These are phyloP conservation scores for Oryctes rhinoceros DNA, from an alignment of 1,140 invertebrate species.

Conservation along the genomic window DNA sequence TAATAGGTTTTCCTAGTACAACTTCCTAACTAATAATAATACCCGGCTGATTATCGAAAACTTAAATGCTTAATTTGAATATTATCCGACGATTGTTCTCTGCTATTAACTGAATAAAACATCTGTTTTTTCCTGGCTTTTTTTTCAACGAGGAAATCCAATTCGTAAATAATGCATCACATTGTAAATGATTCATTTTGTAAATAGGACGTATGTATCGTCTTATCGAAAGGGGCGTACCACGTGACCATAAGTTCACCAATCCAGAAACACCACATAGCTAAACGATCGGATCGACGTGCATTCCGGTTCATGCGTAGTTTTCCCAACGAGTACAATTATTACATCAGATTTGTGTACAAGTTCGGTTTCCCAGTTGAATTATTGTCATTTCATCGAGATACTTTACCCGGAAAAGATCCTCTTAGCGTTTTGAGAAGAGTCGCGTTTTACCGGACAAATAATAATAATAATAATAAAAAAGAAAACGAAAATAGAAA, in stretches of 20 bases:
- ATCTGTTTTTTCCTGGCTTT: not conserved
- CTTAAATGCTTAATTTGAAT: too few relatives aligned
- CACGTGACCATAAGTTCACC: not conserved
- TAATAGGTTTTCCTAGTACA: too few relatives aligned
- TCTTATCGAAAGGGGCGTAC: not conserved
- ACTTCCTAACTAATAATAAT: too few relatives aligned
- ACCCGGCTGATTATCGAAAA: too few relatives aligned
- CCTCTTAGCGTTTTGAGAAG: not conserved
- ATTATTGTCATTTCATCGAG: constrained; percentile 10
- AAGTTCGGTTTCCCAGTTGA: not conserved
- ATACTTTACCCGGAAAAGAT: not conserved
- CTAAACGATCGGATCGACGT: not conserved
- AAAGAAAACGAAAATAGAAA: not conserved
- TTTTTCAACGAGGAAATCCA: not conserved
- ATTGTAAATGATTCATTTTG: not conserved
- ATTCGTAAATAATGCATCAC: not conserved
- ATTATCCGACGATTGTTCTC: too few relatives aligned
- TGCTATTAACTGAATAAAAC: not conserved
- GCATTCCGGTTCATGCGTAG: not conserved
- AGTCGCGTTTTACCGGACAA: not conserved
- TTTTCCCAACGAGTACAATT: not conserved
- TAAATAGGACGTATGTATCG: not conserved
- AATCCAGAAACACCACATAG: constrained; percentile 2
- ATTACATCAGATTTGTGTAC: constrained; percentile 40
- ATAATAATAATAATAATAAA: too few relatives aligned